Conservation (phyloP, 2,113 vertebrate genomes). For the Argyrosomus japonicus region DNA sequence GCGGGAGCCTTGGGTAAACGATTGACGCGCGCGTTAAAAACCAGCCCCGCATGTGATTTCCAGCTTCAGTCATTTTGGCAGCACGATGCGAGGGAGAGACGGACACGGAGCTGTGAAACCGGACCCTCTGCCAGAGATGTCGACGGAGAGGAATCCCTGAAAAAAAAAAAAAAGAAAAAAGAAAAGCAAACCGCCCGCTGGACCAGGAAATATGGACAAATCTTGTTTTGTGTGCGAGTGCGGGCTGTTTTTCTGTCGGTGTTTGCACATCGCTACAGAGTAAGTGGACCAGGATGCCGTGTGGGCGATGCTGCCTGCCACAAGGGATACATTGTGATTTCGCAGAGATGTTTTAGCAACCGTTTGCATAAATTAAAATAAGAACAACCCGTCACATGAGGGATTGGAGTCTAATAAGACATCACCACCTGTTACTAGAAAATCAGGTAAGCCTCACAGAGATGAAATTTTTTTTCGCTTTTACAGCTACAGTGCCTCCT, state of each 20-base stretch:
- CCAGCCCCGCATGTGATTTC: slow-evolving; percentile 67
- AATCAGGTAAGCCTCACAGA: slow-evolving; percentile 78
- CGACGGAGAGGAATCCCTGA: slow-evolving; percentile 73
- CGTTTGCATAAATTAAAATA: slow-evolving; percentile 71
- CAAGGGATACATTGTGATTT: slow-evolving; percentile 81
- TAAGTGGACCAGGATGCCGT: slow-evolving; percentile 77
- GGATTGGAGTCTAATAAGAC: slow-evolving; percentile 61
- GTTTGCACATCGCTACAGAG: slow-evolving; percentile 57
- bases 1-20: slow-evolving; percentile 60
- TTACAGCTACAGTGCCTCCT: slow-evolving; percentile 20
- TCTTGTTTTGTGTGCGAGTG: slow-evolving; percentile 53
- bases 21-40: slow-evolving; percentile 71
- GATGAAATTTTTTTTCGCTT: slow-evolving; percentile 7
- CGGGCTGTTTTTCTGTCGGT: slow-evolving; percentile 44
- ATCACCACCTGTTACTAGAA: slow-evolving; percentile 84
- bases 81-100: slow-evolving; percentile 66
- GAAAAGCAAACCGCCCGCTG: slow-evolving; percentile 28
- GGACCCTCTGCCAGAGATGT: slow-evolving; percentile 74
- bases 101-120: slow-evolving; percentile 56
- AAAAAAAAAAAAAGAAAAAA: too few species aligned
- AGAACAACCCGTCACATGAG: slow-evolving; percentile 48
- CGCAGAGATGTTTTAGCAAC: slow-evolving; percentile 73
- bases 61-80: slow-evolving; percentile 79
- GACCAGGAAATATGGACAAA: slow-evolving; percentile 71
- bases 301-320: slow-evolving; percentile 82